Evolutionary conservation across 92 coral and sea anemone species (phyloP), one percentile per base, ranked within the genome.

Genomic region (Epizoanthus fatuus): DNA sequence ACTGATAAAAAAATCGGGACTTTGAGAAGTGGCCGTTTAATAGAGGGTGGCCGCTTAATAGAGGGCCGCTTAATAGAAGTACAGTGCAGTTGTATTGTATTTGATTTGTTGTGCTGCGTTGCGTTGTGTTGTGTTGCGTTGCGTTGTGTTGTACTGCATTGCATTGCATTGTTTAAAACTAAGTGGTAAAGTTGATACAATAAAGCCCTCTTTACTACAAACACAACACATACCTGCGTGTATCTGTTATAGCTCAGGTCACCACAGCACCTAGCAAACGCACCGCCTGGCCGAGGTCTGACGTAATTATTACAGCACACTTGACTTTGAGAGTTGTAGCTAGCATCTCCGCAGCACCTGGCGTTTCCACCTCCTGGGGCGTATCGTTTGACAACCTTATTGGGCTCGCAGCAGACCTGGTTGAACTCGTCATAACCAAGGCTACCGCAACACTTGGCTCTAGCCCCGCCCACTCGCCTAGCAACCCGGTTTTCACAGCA

Each of bases 401-500:
- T 59, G 0, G 87, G 74, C 32, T 55, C 87, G 15, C 90, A 76
- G 44, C 86, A 86, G 38, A 86, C 49, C 14, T 86, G 86, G 38
- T 54, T 75, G 56, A 38, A 66, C 32, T 56, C 63, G 45, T 86
- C 81, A 37, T 80, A 86, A 20, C 78, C 71, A 2, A 47, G 2
- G 62, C 58, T 57, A 35, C 88, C 88, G 45, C 91, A 87, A 69
- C 91, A 87, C 16, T 15, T 56, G n/a, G 80, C 79, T 0, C 47
- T 75, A 4, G 5, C 77, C 25, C 88, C 91, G 4, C 74, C 88
- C 8, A 40, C 29, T 55, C 75, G 35, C 57, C 79, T 54, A 38
- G 71, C 88, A 10, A 62, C 71, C 86, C 60, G 75, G 19, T 87
- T 75, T 4, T 87, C 89, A 83, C 91, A 87, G 56, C 91, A 87